Evolutionary conservation across 1,140 invertebrate species (phyloP), one percentile per base, ranked within the genome.

Genomic region (Microplitis demolitor): DNA sequence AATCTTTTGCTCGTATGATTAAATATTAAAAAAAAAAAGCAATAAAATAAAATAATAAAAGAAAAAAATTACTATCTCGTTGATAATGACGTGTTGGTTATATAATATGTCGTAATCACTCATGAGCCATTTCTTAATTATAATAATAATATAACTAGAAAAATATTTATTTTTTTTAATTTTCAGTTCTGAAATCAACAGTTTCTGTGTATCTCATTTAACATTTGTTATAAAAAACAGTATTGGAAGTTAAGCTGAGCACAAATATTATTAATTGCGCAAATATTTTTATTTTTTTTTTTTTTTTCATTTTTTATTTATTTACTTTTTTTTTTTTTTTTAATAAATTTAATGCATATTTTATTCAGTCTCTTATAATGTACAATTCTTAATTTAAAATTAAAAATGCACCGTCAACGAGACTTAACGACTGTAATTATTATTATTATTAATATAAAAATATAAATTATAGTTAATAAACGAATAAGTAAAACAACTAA

Each of bases 21-120:
- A 24, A 31, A 0, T 31, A 24, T 3, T 31, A 58, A 37, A 11
- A 16, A 24, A 69, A 69, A 37, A 60, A 3, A 37, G 3, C 24
- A 35, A 34, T 16, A 39, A 14, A 39, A 66, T 39, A 8, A 24
- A 72, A 34, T 16, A 39, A 14, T 24, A 66, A 31, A 8, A 24
- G 69, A 61, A 58, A 66, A 71, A 67, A 61, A 50, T 71, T 33
- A 84, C 87, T 86, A 92, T 89, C 74, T 89, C 89, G 77, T 92
- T 92, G 16, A 92, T 88, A 58, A 90, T 85, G 67, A 71, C 69
- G 54, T 35, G 34, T 33, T 45, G 45, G n/a, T 39, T 64, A 66
- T 66, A 31, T 67, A 71, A 54, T 37, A 66, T 39, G 37, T 64
- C 69, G 69, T 35, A 50, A 37, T 74, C 45, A 13, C 56, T 75